Evolutionary conservation across 2,888 invertebrate species (phyloP), one percentile per base, ranked within the genome.

Genomic region (Anticlea derivata): DNA sequence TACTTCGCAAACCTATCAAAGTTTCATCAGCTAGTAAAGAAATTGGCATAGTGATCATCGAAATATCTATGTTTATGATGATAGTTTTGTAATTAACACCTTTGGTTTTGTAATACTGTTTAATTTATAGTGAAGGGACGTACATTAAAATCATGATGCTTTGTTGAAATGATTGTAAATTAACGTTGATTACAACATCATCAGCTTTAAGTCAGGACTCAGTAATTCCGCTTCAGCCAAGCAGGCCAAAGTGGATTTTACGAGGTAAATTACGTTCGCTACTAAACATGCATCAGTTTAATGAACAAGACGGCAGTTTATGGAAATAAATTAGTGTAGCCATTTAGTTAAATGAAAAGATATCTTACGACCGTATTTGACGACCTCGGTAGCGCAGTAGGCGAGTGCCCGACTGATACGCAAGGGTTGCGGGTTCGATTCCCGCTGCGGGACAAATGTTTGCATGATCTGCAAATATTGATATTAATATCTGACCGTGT

Each of bases 1-100:
- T 48, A 43, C 34, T 45, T 47, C 17, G 44, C 50, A 48, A 56
- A 46, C 46, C 41, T 41, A 60, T 68, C 59, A 60, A 66, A 55
- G 7, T 41, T 66, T 59, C 58, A 66, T 62, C 37, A 51, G 10
- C 61, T 55, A 56, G 63, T 53, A 61, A 66, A 63, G 47, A 58
- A 63, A 66, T 57, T 47, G 60, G 57, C 47, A 48, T 13, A 53
- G 41, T 43, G 39, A 47, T 39, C 55, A 57, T 58, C 57, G 60
- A 60, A 60, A 62, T 61, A 50, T 61, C 49, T 57, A 44, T 55
- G 52, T 65, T 60, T 56, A 67, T 54, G 58, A 51, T 60, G 56
- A 61, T 30, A 56, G 47, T 29, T 46, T 55, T 53, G 49, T 52
- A 50, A 48, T 58, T 44, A 51, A 48, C 48, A 56, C 52, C 50